A percentile compares a stretch with the other conserved stretches of the same genome.
Conservation (phyloP, 2,888 invertebrate genomes). For the Leucophora obtusa region DNA sequence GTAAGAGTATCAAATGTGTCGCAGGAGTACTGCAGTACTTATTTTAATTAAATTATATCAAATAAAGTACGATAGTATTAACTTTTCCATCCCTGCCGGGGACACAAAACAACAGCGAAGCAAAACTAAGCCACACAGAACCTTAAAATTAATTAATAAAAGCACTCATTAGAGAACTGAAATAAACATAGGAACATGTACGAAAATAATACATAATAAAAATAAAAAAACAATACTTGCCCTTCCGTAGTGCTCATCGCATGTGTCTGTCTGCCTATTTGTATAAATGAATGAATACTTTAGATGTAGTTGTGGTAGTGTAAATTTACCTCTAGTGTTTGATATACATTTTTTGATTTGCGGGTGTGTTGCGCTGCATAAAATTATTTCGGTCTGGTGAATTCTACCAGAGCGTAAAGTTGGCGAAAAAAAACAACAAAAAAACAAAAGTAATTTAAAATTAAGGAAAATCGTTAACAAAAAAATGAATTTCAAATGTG, state of each 20-base stretch:
- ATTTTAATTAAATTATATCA: no score
- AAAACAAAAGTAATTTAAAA: slow-evolving; percentile 62
- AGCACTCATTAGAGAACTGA: slow-evolving; percentile 58
- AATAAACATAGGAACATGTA: slow-evolving; percentile 39
- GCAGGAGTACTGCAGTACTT: no score
- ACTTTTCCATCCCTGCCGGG: no score
- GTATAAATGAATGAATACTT: not conserved
- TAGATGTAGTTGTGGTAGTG: slow-evolving; percentile 9
- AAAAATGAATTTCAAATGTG: slow-evolving; percentile 64
- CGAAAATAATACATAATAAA: slow-evolving; percentile 37
- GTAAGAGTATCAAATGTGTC: no score
- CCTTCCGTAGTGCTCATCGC: slow-evolving; percentile 55
- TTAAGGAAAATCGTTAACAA: slow-evolving; percentile 61
- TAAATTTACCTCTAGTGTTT: slow-evolving; percentile 59
- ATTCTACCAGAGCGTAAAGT: slow-evolving; percentile 79
- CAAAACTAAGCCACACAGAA: slow-evolving; percentile 36
- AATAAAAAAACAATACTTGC: slow-evolving; percentile 46
- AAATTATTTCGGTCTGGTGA: slow-evolving; percentile 79
- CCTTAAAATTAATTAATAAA: slow-evolving; percentile 62
- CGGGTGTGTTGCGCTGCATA: slow-evolving; percentile 76
- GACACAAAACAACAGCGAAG: slow-evolving; percentile 50
- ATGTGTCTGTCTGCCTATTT: not conserved
- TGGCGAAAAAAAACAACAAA: slow-evolving; percentile 72
- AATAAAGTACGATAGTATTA: no score
- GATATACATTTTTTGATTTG: slow-evolving; percentile 65